These are phyloP conservation scores for Nymphalis io DNA, from an alignment of 1,140 invertebrate genomes.

Conservation along the genomic window DNA sequence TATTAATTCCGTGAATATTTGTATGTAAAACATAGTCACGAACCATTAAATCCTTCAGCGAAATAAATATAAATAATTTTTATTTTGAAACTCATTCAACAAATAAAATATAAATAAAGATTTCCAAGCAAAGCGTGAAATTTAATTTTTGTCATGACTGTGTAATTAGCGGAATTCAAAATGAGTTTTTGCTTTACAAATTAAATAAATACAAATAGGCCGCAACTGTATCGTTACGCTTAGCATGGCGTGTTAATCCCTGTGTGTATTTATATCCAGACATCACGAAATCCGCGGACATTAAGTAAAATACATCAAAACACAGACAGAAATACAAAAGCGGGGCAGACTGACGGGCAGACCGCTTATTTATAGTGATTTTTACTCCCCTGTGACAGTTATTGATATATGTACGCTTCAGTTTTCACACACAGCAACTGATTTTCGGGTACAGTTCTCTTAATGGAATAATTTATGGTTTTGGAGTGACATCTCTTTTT, in stretches of 20 bases:
- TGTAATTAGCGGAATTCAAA: constrained; percentile 14
- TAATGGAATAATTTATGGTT: constrained; percentile 33
- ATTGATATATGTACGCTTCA: constrained; percentile 44
- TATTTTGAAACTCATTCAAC: background rate
- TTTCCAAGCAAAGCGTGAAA: background rate
- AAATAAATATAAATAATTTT: no score
- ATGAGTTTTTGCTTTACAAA: constrained; percentile 30
- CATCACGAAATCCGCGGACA: constrained; percentile 48
- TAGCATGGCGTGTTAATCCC: constrained; percentile 41
- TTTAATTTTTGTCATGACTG: background rate
- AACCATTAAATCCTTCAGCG: no score
- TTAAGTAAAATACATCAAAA: constrained; percentile 57
- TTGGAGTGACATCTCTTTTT: constrained; percentile 1
- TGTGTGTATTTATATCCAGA: constrained; percentile 50
- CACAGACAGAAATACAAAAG: constrained; percentile 56
- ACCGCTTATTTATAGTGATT: constrained; percentile 57
- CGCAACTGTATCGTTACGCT: constrained; percentile 23
- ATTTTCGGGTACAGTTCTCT: constrained; percentile 24
- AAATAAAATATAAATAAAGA: background rate
- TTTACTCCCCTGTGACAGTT: constrained; percentile 39
- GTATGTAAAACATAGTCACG: no score
- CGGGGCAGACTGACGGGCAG: constrained; percentile 48
- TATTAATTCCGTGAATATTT: no score
- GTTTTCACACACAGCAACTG: constrained; percentile 30
- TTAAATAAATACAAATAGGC: constrained; percentile 28